Conservation (phyloP, 1,140 invertebrate genomes). For the Battus philenor region DNA sequence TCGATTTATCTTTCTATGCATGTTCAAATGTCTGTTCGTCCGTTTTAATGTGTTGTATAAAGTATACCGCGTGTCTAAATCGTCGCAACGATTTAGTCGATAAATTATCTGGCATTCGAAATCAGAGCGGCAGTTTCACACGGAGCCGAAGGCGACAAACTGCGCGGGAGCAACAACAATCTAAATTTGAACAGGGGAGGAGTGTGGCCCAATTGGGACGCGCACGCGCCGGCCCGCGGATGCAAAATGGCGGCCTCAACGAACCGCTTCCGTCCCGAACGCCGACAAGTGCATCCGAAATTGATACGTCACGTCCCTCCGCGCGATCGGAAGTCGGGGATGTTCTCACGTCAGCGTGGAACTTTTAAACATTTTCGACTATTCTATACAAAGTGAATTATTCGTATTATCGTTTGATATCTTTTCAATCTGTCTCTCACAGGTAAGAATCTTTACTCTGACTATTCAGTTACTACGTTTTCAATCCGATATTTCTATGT, state of each 20-base stretch:
- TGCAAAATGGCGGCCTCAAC: conserved; percentile 38
- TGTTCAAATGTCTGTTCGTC: too few species aligned
- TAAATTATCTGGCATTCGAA: neutral
- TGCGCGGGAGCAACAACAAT: conserved; percentile 25
- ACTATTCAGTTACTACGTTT: too few species aligned
- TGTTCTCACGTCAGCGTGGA: neutral
- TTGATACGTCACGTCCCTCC: conserved; percentile 20
- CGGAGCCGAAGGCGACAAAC: conserved; percentile 18
- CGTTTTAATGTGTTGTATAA: too few species aligned
- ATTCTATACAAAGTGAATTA: neutral
- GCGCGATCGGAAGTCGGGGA: conserved; percentile 1
- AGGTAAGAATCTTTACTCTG: too few species aligned
- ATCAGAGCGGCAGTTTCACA: conserved; percentile 16
- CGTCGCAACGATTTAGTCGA: too few species aligned
- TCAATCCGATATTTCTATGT: too few species aligned
- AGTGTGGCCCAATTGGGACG: conserved; percentile 25
- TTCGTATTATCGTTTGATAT: too few species aligned
- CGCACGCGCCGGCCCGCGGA: conserved; percentile 31
- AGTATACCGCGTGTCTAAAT: too few species aligned
- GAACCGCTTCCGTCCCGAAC: conserved; percentile 32
- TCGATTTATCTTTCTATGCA: too few species aligned
- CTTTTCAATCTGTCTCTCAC: too few species aligned
- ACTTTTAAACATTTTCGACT: neutral
- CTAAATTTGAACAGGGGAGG: conserved; percentile 28
- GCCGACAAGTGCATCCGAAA: conserved; percentile 40